These are phyloP conservation scores for Podarcis cretensis DNA, from an alignment of 2,113 vertebrate genomes.

Conservation along the genomic window DNA sequence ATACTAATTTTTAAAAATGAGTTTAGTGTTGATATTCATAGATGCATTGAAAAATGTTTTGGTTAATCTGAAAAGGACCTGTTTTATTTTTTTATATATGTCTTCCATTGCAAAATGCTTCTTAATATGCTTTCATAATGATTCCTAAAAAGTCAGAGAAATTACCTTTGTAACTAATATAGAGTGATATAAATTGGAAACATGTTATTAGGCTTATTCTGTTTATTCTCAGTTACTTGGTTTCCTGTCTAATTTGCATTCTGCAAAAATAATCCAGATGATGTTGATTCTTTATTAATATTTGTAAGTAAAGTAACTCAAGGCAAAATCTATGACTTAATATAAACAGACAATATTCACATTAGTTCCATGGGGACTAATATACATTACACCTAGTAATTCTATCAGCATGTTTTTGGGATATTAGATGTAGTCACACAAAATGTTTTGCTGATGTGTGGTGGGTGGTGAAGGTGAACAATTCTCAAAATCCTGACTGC, in stretches of 20 bases:
- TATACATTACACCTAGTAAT: background rate
- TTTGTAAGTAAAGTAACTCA: background rate
- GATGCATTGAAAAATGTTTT: constrained; percentile 11
- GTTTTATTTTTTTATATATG: background rate
- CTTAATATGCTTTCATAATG: constrained; percentile 36
- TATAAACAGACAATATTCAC: background rate
- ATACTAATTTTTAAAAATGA: too few species aligned
- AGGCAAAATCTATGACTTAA: background rate
- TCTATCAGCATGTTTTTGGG: background rate
- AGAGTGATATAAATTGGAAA: constrained; percentile 27
- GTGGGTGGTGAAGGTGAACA: constrained; percentile 46
- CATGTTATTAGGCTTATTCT: constrained; percentile 25
- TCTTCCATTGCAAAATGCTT: constrained; percentile 46
- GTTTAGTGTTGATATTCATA: background rate
- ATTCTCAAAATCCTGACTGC: too few species aligned
- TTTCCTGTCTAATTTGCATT: background rate
- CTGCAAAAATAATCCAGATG: constrained; percentile 29
- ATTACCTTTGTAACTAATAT: constrained; percentile 43
- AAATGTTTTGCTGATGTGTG: background rate
- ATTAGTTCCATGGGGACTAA: too few species aligned
- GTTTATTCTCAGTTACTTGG: constrained; percentile 31
- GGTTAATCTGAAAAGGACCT: background rate
- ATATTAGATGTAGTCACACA: background rate
- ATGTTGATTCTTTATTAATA: constrained; percentile 11
- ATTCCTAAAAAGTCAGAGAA: constrained; percentile 30